Conservation (phyloP, 2,888 invertebrate genomes). For the Diplazon laetatorius region DNA sequence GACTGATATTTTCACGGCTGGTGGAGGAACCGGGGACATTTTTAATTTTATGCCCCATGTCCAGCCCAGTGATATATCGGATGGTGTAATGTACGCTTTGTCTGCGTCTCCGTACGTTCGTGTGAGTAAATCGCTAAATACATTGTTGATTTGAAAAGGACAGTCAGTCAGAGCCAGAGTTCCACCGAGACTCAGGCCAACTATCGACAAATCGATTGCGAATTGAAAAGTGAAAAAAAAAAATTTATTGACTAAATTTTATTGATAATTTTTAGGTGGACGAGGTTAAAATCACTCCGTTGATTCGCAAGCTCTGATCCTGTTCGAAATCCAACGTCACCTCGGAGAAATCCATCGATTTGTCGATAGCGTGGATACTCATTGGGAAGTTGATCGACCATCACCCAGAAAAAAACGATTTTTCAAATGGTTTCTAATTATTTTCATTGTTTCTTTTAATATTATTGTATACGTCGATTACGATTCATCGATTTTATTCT, state of each 20-base stretch:
- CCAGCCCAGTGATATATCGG: slow-evolving; percentile 80
- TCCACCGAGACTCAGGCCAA: too few species aligned
- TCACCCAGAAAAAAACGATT: too few species aligned
- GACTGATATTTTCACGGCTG: slow-evolving; percentile 82
- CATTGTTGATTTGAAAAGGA: too few species aligned
- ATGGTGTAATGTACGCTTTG: slow-evolving; percentile 79
- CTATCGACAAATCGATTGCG: neutral
- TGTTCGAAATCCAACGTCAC: neutral
- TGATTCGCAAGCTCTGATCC: slow-evolving; percentile 36
- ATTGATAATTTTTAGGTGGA: slow-evolving; percentile 40
- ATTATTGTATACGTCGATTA: too few species aligned
- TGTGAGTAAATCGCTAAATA: slow-evolving; percentile 53
- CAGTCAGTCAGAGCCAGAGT: too few species aligned
- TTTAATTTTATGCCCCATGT: slow-evolving; percentile 66
- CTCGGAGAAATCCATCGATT: too few species aligned
- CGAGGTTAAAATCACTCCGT: slow-evolving; percentile 51
- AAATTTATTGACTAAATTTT: neutral
- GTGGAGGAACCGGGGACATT: slow-evolving; percentile 57
- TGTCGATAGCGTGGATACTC: too few species aligned
- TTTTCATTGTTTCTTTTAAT: too few species aligned
- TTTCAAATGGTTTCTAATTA: too few species aligned
- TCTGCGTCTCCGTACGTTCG: slow-evolving; percentile 72
- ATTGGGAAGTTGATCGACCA: too few species aligned
- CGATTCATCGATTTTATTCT: too few species aligned
- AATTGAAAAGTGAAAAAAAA: neutral